phyloP scores from a whole-genome alignment of 1,140 invertebrate species.

The Nasonia longicornis region DNA sequence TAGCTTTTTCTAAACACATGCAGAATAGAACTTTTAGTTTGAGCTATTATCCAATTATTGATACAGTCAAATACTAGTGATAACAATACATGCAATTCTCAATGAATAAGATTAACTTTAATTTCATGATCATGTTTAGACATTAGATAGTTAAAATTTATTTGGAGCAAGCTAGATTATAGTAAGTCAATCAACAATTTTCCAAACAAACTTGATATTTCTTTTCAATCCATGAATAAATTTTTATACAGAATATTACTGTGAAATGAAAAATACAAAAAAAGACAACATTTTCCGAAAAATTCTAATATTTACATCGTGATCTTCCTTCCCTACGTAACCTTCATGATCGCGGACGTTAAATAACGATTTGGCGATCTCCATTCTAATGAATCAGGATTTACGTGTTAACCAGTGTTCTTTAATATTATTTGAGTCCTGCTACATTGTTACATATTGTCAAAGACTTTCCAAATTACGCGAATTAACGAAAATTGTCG shows the following conservation, averaged over 20 bases:
- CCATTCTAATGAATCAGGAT: conserved; percentile 71
- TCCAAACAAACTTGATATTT: neutral
- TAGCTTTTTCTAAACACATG: conserved; percentile 75
- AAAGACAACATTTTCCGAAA: conserved; percentile 26
- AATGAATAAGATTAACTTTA: neutral
- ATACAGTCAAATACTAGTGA: neutral
- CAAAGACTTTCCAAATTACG: neutral
- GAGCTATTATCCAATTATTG: too few relatives aligned
- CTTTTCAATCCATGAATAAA: neutral
- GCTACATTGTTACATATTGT: conserved; percentile 32
- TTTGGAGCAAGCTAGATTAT: neutral
- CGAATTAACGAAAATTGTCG: conserved; percentile 6
- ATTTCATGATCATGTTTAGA: neutral
- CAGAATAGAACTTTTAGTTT: neutral
- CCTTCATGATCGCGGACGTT: conserved; percentile 86
- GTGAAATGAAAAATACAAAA: neutral
- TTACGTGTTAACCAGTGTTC: neutral
- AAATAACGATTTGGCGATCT: conserved; percentile 89
- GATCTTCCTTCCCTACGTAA: conserved; percentile 86
- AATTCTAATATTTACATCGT: conserved; percentile 73
- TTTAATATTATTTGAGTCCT: neutral
- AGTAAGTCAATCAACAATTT: neutral
- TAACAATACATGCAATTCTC: neutral
- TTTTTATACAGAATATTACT: neutral
- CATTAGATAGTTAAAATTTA: neutral